Base-by-base conservation (phyloP, 2,888 invertebrate species). In the Brachynemurus nebulosus region DNA sequence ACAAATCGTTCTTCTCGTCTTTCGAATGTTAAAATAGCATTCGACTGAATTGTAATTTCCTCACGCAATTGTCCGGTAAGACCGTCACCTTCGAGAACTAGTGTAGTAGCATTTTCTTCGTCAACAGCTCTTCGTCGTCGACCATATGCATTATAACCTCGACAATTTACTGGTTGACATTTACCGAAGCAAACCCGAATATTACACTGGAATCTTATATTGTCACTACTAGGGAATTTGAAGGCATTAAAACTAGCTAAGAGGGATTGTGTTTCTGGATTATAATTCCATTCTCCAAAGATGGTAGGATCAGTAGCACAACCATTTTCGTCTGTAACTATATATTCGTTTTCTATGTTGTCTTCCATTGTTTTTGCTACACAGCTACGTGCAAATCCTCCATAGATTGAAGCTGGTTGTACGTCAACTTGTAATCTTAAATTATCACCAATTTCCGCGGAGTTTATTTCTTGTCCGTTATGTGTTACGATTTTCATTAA, bases 151-250 rank as follows among this genome's bases (percentile, higher is more conserved):
- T 92, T 89, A 58, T 81, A 80, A 50, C 90, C 91, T 52, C 85
- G 80, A 62, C 92, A 93, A 59, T 92, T 92, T 2, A 92, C 91
- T 55, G 92, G 91, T 71, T 91, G 92, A 62, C 92, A 93, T 67
- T 81, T 86, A 61, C 91, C 91, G 59, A 92, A 92, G 72, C 92
- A 92, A 8, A 93, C 91, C 48, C 91, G 75, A 56, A 92, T 90
- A 63, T 92, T 92, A 63, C 92, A 92, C 64, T 92, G 92, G 85
- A 93, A 92, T 64, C 88, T 70, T 55, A 92, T 89, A 58, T 88
- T 91, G 58, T 92, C 91, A 58, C 90, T 90, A 55, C 86, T 88
- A 1, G 92, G 92, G 77, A 92, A 93, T 61, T 92, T 92, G 64
- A 92, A 92, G 3, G 91, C 92, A 61, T 90, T 90, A 65, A 93